Evolutionary conservation across 1,140 invertebrate genomes (phyloP).

Genomic region (Drosophila trapezifrons): DNA sequence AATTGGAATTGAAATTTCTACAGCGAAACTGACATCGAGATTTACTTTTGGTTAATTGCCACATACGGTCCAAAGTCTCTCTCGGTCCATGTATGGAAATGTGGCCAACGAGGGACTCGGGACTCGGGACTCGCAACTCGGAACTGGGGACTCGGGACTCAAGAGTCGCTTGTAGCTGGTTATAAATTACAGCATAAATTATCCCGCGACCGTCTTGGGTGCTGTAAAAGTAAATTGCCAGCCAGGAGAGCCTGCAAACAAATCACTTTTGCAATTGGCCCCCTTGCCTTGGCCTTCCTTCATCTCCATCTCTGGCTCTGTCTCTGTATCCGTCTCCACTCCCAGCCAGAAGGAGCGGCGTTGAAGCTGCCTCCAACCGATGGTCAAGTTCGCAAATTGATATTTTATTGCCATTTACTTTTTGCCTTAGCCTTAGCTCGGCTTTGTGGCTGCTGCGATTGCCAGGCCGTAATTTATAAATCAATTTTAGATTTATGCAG

Average conservation of each 20-base stretch:
- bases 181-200: slow-evolving; percentile 66
- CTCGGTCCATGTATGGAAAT: slow-evolving; percentile 56
- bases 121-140: not conserved
- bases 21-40: slow-evolving; percentile 38
- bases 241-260: slow-evolving; percentile 44
- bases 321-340: not conserved
- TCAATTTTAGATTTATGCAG: slow-evolving; percentile 50
- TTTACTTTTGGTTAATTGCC: slow-evolving; percentile 62
- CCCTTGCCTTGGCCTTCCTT: slow-evolving; percentile 4
- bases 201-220: slow-evolving; percentile 44
- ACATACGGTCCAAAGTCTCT: slow-evolving; percentile 31
- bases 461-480: slow-evolving; percentile 54
- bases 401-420: slow-evolving; percentile 67
- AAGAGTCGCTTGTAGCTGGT: slow-evolving; percentile 31
- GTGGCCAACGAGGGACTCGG: slow-evolving; percentile 2
- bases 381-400: slow-evolving; percentile 62
- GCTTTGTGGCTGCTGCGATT: slow-evolving; percentile 12
- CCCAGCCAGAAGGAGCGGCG: slow-evolving; percentile 1
- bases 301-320: slow-evolving; percentile 3
- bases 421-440: slow-evolving; percentile 12
- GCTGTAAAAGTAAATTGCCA: slow-evolving; percentile 65
- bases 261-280: slow-evolving; percentile 62
- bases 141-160: slow-evolving; percentile 2
- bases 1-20: slow-evolving; percentile 60
- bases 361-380: not conserved